phyloP scores from a whole-genome alignment of 2,888 invertebrate genomes.

The Volucella inflata region DNA sequence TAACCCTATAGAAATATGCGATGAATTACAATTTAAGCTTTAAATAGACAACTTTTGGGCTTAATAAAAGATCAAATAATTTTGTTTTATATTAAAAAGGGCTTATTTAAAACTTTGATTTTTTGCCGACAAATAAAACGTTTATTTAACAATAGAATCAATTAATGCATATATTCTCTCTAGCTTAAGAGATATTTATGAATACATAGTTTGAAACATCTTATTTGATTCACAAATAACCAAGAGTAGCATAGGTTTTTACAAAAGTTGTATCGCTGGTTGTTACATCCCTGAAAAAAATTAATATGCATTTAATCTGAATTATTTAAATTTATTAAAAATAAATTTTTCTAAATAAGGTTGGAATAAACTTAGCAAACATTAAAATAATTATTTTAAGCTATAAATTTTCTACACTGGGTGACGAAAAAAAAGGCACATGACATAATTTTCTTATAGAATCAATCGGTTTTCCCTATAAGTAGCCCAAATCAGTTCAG shows the following conservation, averaged over 20 bases:
- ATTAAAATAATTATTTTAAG: too few species aligned
- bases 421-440: too few species aligned
- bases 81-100: conserved; percentile 56
- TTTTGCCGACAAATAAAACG: conserved; percentile 44
- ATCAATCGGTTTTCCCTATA: too few species aligned
- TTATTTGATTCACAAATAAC: conserved; percentile 89
- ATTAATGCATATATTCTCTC: conserved; percentile 41
- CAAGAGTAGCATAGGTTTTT: conserved; percentile 96
- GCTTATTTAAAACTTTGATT: conserved; percentile 50
- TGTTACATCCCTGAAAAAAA: conserved; percentile 89
- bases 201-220: conserved; percentile 34
- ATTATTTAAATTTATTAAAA: background rate
- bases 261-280: conserved; percentile 95
- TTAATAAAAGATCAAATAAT: conserved; percentile 59
- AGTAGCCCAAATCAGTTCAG: too few species aligned
- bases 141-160: conserved; percentile 57
- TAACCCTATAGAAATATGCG: conserved; percentile 74
- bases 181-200: conserved; percentile 20
- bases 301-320: background rate
- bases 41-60: conserved; percentile 57
- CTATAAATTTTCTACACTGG: too few species aligned
- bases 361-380: too few species aligned
- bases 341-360: too few species aligned
- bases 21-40: conserved; percentile 74
- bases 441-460: too few species aligned